These are phyloP conservation scores for Poeciliopsis infans DNA, from an alignment of 2,797 vertebrate species.

Conservation along the genomic window DNA sequence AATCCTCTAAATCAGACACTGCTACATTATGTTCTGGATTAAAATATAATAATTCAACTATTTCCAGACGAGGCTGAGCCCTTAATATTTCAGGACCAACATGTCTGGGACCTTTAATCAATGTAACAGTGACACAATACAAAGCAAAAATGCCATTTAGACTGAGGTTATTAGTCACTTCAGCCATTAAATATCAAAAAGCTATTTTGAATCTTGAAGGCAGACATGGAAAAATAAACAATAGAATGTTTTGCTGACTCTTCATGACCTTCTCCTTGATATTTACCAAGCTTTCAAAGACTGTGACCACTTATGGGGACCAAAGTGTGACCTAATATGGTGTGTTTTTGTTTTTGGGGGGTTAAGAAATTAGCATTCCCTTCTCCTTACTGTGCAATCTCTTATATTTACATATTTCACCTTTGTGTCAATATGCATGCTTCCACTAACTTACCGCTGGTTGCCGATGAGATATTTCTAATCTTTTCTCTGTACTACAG, in stretches of 20 bases:
- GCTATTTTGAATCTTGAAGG: not conserved
- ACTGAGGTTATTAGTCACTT: not conserved
- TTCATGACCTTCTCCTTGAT: not conserved
- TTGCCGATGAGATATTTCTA: not conserved
- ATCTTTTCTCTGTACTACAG: not conserved
- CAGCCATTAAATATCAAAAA: not conserved
- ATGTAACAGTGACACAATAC: not conserved
- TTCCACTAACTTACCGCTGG: too few species aligned
- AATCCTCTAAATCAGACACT: not conserved
- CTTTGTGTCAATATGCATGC: too few species aligned
- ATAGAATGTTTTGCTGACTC: not conserved
- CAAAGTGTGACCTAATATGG: not conserved
- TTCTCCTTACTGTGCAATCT: too few species aligned
- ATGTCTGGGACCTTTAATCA: not conserved
- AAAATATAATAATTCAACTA: not conserved
- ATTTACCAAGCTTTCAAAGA: not conserved
- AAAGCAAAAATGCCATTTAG: slow-evolving; percentile 6
- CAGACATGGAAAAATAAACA: not conserved
- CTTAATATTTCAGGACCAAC: not conserved
- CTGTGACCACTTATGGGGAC: not conserved
- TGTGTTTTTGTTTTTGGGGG: not conserved
- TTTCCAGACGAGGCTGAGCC: not conserved
- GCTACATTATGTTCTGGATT: not conserved
- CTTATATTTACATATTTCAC: too few species aligned
- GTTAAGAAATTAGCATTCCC: not conserved